These are phyloP conservation scores for Cottus gobio DNA, from an alignment of 2,113 vertebrate genomes.

Conservation along the genomic window DNA sequence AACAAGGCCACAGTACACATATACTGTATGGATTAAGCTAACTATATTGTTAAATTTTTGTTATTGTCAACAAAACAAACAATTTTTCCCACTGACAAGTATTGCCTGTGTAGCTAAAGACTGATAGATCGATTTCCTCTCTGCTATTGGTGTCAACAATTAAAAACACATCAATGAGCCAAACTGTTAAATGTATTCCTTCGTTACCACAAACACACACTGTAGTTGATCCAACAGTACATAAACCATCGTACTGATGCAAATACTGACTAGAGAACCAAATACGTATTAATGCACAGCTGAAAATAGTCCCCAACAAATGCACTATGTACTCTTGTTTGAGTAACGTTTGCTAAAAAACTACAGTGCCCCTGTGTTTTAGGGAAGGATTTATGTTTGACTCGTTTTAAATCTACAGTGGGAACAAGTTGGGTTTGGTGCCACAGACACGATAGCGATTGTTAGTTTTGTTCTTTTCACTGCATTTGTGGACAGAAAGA, in stretches of 20 bases:
- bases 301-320: slow-evolving; percentile 20
- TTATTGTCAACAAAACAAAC: slow-evolving; percentile 8
- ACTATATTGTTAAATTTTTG: not conserved
- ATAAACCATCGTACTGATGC: not conserved
- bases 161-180: slow-evolving; percentile 1
- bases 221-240: not conserved
- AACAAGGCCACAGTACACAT: slow-evolving; percentile 1
- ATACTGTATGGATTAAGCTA: not conserved
- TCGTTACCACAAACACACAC: not conserved
- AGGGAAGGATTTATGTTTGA: not conserved
- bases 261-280: not conserved
- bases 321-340: slow-evolving; percentile 22
- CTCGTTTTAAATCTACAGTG: not conserved
- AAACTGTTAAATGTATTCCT: not conserved
- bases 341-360: slow-evolving; percentile 1
- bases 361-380: not conserved
- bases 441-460: not conserved
- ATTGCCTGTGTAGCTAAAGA: not conserved
- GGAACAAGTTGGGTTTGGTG: not conserved
- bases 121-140: slow-evolving; percentile 4
- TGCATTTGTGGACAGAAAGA: not conserved
- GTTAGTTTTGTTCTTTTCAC: not conserved
- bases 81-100: not conserved
- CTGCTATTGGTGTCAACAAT: not conserved
- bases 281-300: not conserved